These are phyloP conservation scores for Odontomyia ornata DNA, from an alignment of 2,888 invertebrate species.

Conservation along the genomic window DNA sequence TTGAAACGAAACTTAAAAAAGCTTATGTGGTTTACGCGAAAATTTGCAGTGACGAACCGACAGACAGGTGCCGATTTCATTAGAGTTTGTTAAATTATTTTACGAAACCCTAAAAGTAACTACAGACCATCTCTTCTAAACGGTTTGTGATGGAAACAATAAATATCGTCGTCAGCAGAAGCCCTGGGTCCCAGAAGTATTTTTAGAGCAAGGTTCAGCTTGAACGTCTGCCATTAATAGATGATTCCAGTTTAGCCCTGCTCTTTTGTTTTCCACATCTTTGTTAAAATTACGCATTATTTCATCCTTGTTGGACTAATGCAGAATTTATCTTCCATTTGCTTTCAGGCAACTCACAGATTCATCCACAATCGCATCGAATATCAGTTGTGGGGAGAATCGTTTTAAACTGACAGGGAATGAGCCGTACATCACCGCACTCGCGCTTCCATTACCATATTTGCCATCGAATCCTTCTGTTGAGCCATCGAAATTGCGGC, in stretches of 20 bases:
- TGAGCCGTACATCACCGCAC: not conserved
- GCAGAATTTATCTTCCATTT: conserved; percentile 21
- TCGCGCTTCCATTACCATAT: not conserved
- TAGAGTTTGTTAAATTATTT: too few relatives aligned
- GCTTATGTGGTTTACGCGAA: too few relatives aligned
- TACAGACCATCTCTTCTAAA: conserved; percentile 23
- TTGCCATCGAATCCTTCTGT: not conserved
- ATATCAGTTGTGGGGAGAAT: not conserved
- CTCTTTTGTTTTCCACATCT: not conserved
- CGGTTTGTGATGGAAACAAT: conserved; percentile 3
- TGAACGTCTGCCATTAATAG: conserved; percentile 28
- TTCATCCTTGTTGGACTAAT: not conserved
- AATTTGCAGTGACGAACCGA: too few relatives aligned
- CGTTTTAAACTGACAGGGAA: not conserved
- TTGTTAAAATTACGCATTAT: not conserved
- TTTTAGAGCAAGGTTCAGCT: not conserved
- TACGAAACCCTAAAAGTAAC: too few relatives aligned
- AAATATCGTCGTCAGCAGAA: conserved; percentile 8
- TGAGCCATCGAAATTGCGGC: not conserved
- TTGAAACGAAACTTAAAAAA: too few relatives aligned
- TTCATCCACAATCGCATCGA: not conserved
- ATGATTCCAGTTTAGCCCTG: conserved; percentile 30
- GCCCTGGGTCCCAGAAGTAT: not conserved
- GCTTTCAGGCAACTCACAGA: conserved; percentile 18
- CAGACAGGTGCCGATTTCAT: too few relatives aligned